Conservation (phyloP, 2,888 invertebrate genomes). For the Megastigmus dorsalis region DNA sequence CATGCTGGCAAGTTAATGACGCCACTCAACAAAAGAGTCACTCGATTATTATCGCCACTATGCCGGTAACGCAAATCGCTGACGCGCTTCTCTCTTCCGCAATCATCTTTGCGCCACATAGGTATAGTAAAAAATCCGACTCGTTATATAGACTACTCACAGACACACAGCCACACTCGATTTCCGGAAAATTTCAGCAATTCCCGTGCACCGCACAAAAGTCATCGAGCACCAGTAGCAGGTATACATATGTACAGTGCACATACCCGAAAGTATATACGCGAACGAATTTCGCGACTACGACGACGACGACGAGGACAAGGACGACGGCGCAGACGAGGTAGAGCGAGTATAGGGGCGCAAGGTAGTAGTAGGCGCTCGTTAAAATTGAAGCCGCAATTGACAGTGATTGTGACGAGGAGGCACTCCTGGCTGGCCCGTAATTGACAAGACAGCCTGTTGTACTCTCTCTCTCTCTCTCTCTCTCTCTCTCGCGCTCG, state of each 20-base stretch:
- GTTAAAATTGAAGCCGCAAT: conserved; percentile 61
- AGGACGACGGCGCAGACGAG: not conserved
- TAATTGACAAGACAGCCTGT: conserved; percentile 59
- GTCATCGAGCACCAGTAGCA: not conserved
- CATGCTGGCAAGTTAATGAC: too few species aligned
- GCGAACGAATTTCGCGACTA: conserved; percentile 23
- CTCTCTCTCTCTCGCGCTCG: not conserved
- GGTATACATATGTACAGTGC: not conserved
- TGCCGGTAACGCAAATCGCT: too few species aligned
- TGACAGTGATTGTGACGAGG: conserved; percentile 62
- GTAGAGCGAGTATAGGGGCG: too few species aligned
- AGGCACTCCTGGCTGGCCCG: conserved; percentile 47
- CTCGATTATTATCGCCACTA: too few species aligned
- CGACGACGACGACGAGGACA: not conserved
- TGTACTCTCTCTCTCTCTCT: conserved; percentile 25
- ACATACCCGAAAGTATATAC: not conserved
- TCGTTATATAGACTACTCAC: too few species aligned
- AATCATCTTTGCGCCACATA: too few species aligned
- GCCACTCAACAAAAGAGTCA: too few species aligned
- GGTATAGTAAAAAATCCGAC: too few species aligned
- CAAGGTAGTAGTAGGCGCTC: conserved; percentile 52
- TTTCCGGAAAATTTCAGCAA: not conserved
- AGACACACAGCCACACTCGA: not conserved
- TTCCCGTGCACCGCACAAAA: not conserved
- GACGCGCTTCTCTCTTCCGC: too few species aligned